These are phyloP conservation scores for Uromys caudimaculatus DNA, from an alignment of 2,797 vertebrate species.

Conservation along the genomic window DNA sequence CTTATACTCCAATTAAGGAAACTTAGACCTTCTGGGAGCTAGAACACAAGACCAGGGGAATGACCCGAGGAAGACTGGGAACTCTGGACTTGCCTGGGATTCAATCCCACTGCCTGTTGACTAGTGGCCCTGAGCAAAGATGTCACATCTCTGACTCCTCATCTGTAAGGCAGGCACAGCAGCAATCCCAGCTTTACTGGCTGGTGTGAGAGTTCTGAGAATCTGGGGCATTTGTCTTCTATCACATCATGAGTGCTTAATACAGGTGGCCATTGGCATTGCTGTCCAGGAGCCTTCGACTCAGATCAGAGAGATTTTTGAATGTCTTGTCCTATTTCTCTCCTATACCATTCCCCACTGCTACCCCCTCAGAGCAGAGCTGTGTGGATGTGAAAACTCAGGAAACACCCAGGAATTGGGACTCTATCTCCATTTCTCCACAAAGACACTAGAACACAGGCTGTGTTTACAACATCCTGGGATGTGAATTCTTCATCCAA, in stretches of 20 bases:
- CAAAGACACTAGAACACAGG: neutral
- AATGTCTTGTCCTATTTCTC: no score
- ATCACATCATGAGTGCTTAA: neutral
- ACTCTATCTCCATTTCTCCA: neutral
- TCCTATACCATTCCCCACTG: accelerated
- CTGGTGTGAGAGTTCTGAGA: neutral
- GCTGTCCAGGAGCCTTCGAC: neutral
- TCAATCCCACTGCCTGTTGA: neutral
- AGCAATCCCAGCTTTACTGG: neutral
- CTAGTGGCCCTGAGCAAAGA: neutral
- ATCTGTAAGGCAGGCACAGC: neutral
- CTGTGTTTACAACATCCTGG: neutral
- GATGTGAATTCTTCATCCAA: neutral
- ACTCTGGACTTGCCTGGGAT: accelerated
- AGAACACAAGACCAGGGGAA: neutral
- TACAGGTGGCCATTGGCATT: neutral
- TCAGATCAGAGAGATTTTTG: neutral
- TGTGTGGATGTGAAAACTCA: neutral
- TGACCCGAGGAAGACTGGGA: neutral
- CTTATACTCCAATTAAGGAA: neutral
- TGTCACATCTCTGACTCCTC: neutral
- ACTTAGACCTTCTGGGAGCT: neutral
- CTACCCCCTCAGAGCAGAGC: neutral
- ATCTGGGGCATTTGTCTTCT: neutral
- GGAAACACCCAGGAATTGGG: neutral